Base-by-base conservation (phyloP, 2,888 invertebrate genomes). In the Caenorhabditis macrosperma region DNA sequence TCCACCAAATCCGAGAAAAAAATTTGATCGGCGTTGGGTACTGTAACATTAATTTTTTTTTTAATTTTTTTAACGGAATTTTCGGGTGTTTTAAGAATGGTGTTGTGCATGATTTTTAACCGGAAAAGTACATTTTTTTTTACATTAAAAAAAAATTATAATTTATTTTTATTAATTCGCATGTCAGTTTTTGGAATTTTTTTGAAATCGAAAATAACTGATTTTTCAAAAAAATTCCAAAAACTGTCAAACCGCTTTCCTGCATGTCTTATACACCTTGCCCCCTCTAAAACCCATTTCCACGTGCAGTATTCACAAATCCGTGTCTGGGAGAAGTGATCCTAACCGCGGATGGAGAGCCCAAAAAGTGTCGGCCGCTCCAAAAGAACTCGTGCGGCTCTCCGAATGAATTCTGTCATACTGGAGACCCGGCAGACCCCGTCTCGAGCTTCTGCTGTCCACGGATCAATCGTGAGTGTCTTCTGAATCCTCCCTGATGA, bases 321-420 rank as follows among this genome's bases (percentile, higher is more conserved):
- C 88, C 88, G 7, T 88, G 88, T 60, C 78, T 83, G 52, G 86
- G 84, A 12, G 84, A 82, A 7, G 82, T 84, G 17, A 74, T 83
- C 52, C 59, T 64, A 6, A 46, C 57, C 10, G 26, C 59, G 1
- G 55, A 52, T 7, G 82, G 82, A 15, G 10, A 44, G 0, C 85
- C 85, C 3, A 66, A 77, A 44, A 75, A 69, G 24, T 86, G 86
- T 67, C 69, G 74, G 38, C 82, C 82, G 10, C 30, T 80, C 59
- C 33, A 35, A 30, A 67, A 63, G 35, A 74, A 80, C 44, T 67
- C 77, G 10, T 69, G 72, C 35, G 81, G 79, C 1, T 55, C 57
- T 2, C 15, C 74, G 1, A 30, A n/a, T 17, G 67, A 82, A 48
- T 87, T 86, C 67, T 86, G 86, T 59, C 78, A 85, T 12, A 81